A percentile compares a stretch with the other conserved stretches of the same genome.
phyloP scores from a whole-genome alignment of 2,797 vertebrate species.

The Acanthis flammea region DNA sequence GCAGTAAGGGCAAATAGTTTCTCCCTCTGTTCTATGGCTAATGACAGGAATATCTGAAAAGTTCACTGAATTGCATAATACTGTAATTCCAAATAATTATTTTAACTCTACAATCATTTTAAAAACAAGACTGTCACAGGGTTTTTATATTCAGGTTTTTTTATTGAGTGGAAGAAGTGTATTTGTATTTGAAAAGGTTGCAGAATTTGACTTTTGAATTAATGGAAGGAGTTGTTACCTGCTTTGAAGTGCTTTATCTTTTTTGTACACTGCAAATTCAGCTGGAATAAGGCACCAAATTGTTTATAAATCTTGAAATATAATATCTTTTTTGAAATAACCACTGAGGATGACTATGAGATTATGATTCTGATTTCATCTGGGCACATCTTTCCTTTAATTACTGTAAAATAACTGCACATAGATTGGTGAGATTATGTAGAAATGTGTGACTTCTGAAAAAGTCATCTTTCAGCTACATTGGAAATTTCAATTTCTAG shows the following conservation, averaged over 20 bases:
- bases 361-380: background rate
- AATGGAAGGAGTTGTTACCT: background rate
- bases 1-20: background rate
- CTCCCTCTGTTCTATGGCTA: background rate
- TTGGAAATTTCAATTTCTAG: background rate
- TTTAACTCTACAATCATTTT: background rate
- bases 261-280: background rate
- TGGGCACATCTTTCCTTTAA: background rate
- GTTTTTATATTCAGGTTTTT: background rate
- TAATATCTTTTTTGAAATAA: background rate
- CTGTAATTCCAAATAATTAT: background rate
- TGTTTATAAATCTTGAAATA: background rate
- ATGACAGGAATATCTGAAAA: background rate
- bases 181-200: background rate
- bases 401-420: background rate
- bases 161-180: background rate
- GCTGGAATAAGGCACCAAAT: background rate
- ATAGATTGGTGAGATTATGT: background rate
- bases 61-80: background rate
- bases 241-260: background rate
- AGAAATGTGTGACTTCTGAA: background rate
- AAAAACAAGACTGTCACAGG: background rate
- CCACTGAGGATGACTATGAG: background rate
- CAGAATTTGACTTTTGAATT: background rate
- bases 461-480: fast-evolving